Evolutionary conservation across 2,888 invertebrate species (phyloP), one percentile per base, ranked within the genome.

Genomic region (Heliconius ismenius): DNA sequence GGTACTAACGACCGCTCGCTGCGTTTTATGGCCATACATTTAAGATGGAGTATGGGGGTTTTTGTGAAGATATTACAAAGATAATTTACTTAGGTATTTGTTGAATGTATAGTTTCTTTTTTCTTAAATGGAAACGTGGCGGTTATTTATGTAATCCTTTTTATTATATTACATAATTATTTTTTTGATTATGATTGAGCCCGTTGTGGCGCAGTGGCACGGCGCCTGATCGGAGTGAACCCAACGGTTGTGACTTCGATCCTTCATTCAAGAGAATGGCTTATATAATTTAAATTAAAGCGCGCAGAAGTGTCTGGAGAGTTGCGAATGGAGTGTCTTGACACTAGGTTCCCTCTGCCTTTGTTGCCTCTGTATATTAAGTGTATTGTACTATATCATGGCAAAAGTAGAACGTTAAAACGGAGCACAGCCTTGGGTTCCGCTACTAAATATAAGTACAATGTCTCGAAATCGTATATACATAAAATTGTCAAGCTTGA

Each of bases 21-120:
- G 83, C 81, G 80, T 81, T 82, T 82, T 79, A 74, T 77, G 74
- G 74, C 75, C 79, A 77, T 80, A 81, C 79, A 81, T 82, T 80
- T 79, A 81, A 81, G 81, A 82, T 80, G 80, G 80, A 65, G 68
- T 65, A 69, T 54, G 75, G 43, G 54, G 73, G 70, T 76, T 75
- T 74, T 75, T 77, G 60, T 77, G 68, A 74, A 79, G 72, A 75
- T 80, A 78, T 78, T 78, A 76, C 74, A 43, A 60, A 70, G 74
- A 74, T 74, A 78, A 75, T 75, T 70, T 74, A 67, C 60, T 75
- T 75, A 73, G 39, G 62, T 73, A 15, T 73, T 70, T 63, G 49
- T 69, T 32, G 28, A 69, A 62, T 73, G 36, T 63, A 70, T 70
- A 58, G 28, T n/a, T 49, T 70, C 4, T 32, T n/a, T 62, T 49